Evolutionary conservation across 1,140 invertebrate species (phyloP), one percentile per base, ranked within the genome.

Genomic region (Drosophila pachea): DNA sequence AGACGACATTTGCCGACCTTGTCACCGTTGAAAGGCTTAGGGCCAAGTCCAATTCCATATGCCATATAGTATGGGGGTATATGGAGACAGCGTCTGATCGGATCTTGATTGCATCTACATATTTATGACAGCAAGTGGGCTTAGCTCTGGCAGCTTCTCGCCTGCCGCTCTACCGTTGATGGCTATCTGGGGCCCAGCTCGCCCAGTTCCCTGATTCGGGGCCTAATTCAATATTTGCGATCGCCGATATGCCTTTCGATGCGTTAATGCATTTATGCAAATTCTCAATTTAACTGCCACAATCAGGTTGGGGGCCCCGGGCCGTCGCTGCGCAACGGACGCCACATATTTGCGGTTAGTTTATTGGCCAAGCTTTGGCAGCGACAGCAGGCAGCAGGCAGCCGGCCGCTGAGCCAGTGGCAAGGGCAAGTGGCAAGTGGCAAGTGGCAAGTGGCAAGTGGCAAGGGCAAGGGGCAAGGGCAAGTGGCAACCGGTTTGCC

Each of bases 331-430:
- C 40, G 12, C 61, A 38, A 48, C 14, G 62, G 68, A 45, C 69
- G 73, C 55, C 54, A 62, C 76, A 79, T 78, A 72, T 82, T 63
- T 76, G 79, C 65, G 73, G 68, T 84, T 78, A 76, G 78, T 83
- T 83, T 83, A 84, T 84, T 75, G 78, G 63, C 78, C 75, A 65
- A 83, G 73, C 78, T 66, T 68, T 47, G 43, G 29, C 56, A 47
- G 48, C 56, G 38, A 8, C n/a, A 22, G 43, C n/a, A 14, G 22
- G 22, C 36, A 74, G 62, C 68, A 61, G 70, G 50, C 58, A n/a
- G n/a, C n/a, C n/a, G n/a, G n/a, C n/a, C n/a, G n/a, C n/a, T n/a
- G n/a, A n/a, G n/a, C n/a, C n/a, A 68, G 47, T 3, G 38, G 11
- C 38, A 38, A 16, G 3, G 32, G 16, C 58, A 69, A 16, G 16